Base-by-base conservation (phyloP, 1,140 invertebrate genomes). In the Drosophila burlai region DNA sequence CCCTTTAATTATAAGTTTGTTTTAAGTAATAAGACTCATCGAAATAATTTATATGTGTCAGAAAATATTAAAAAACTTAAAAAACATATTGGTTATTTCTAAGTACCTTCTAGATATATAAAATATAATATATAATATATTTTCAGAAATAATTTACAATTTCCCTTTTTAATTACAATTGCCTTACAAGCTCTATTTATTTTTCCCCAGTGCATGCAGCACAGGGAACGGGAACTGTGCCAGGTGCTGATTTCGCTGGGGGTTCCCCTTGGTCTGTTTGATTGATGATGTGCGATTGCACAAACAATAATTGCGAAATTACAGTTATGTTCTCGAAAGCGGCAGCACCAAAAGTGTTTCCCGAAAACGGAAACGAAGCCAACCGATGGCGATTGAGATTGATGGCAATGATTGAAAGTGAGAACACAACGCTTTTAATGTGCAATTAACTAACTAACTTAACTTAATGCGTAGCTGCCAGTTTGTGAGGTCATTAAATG, bases 221-320 rank as follows among this genome's bases (percentile, higher is more conserved):
- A 36, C 5, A 11, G 47, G 68, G 50, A 69, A 69, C 66, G 47
- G 68, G 50, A 69, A 69, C 66, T 42, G 67, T 50, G 60, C 54
- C 71, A 73, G 71, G 71, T 73, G 67, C 71, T 73, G 66, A 73
- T 61, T 61, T 38, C 24, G 26, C 29, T 16, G 24, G 36, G 36
- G 36, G 54, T 36, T 50, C 55, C 36, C 52, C 36, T 43, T 40
- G 16, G 54, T 59, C 71, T 69, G 69, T 73, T 73, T 52, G 71
- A 73, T 73, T 73, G 71, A 73, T 73, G 71, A 73, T 73, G 67
- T 60, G 67, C 71, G 68, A 73, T 73, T 73, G 71, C 60, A 47
- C 71, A 73, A 73, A 73, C 71, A 73, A 73, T 73, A 73, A 73
- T 73, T 73, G 71, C 67, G 46, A 73, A 73, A 73, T 73, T 73